A percentile compares a stretch with the other conserved stretches of the same genome.
Conservation (phyloP, 2,797 vertebrate species). For the Schizopygopsis malacanthus region DNA sequence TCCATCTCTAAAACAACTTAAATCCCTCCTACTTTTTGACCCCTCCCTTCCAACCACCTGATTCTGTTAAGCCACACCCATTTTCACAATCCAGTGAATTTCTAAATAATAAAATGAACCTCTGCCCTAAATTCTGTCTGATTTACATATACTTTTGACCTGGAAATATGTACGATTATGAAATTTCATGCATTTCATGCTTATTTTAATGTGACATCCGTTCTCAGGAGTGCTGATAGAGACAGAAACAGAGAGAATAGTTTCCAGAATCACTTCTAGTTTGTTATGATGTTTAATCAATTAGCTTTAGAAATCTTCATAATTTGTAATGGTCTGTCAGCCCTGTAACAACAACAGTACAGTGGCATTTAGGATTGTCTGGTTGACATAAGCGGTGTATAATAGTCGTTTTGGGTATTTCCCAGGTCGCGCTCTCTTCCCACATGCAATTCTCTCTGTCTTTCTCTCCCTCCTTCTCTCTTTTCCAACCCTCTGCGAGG, state of each 20-base stretch:
- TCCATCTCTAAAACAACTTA: not conserved
- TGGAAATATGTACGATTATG: not conserved
- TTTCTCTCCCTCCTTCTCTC: slow-evolving; percentile 55
- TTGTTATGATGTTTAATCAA: not conserved
- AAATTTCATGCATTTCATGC: not conserved
- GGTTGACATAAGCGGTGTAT: not conserved
- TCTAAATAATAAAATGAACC: not conserved
- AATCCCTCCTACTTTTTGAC: not conserved
- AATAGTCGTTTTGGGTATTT: slow-evolving; percentile 27
- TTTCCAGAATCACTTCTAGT: not conserved
- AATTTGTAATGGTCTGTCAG: not conserved
- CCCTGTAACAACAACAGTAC: not conserved
- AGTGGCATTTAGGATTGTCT: not conserved
- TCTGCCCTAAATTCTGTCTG: not conserved
- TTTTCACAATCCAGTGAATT: not conserved
- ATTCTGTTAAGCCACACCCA: not conserved
- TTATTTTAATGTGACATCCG: not conserved
- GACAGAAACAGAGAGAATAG: not conserved
- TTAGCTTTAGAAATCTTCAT: not conserved
- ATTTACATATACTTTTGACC: not conserved
- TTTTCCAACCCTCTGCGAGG: slow-evolving; percentile 70
- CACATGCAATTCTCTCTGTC: slow-evolving; percentile 54
- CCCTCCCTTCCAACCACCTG: not conserved
- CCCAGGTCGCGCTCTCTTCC: slow-evolving; percentile 59
- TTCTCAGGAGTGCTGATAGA: not conserved